These are phyloP conservation scores for Venustaconcha ellipsiformis DNA, from an alignment of 1,140 invertebrate species.

Conservation along the genomic window DNA sequence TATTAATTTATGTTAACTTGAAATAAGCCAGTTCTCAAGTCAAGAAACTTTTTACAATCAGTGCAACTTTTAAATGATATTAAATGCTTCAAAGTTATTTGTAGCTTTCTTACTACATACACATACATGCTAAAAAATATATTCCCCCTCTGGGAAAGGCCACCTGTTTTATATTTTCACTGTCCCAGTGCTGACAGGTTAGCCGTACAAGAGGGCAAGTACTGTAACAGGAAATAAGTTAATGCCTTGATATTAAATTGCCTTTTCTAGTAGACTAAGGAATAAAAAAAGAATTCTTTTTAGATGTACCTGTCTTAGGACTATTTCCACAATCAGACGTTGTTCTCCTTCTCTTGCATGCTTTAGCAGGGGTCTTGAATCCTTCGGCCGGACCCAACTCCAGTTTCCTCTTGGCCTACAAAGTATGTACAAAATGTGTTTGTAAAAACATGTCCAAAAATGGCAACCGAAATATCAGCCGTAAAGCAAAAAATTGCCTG, in stretches of 20 bases:
- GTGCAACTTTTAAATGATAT: no score
- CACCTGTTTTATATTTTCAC: no score
- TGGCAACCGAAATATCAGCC: no score
- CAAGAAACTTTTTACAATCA: no score
- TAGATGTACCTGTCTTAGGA: slow-evolving; percentile 43
- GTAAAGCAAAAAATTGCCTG: no score
- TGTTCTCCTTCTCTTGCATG: slow-evolving; percentile 50
- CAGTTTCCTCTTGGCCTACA: slow-evolving; percentile 58
- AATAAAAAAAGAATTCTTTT: not conserved
- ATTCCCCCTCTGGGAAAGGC: not conserved
- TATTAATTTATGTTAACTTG: no score
- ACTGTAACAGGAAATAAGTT: not conserved
- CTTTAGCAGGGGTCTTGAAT: slow-evolving; percentile 61
- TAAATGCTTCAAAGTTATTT: no score
- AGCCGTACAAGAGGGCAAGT: not conserved
- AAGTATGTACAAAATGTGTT: slow-evolving; percentile 13
- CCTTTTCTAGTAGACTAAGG: not conserved
- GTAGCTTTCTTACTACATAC: no score
- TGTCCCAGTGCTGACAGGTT: no score
- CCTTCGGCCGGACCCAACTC: slow-evolving; percentile 53
- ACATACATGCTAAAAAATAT: no score
- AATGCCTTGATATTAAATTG: not conserved
- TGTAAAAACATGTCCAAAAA: no score
- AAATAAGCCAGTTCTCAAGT: no score
- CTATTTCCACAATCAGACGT: slow-evolving; percentile 35